Evolutionary conservation across 2,797 vertebrate species (phyloP), one percentile per base, ranked within the genome.

Genomic region (Tangara arthus): DNA sequence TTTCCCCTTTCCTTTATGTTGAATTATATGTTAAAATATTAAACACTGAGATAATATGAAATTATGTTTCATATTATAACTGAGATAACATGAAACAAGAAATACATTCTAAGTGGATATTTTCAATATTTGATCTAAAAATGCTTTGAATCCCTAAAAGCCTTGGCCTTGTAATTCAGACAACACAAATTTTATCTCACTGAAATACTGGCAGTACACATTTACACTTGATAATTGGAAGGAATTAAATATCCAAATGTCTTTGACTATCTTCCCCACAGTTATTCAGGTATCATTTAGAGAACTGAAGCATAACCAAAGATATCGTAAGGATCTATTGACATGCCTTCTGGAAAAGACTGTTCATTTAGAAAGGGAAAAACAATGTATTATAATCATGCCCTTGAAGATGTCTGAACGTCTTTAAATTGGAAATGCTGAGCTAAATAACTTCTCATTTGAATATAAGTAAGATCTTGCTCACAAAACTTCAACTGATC

Each of bases 291-390:
- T 16, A 63, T 65, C 61, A 10, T 69, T 93, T 47, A 63, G 89
- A 70, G 28, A 94, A 92, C 34, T 89, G 86, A 87, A 92, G 37
- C 55, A 53, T 90, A 87, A 80, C 63, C 39, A 70, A 90, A 93
- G 35, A 37, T 56, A 85, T 60, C 3, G 1, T 9, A 82, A 68
- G 24, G 5, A 8, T 83, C 30, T 80, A 66, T 66, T 92, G 60
- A 63, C 11, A 53, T 56, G 30, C 39, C 26, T 93, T 76, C 59
- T 52, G 53, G 37, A 80, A 95, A 89, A 89, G 15, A 69, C 22
- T 70, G 9, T 6, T 95, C 60, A 82, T 73, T 94, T 91, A 76
- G 30, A 83, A 80, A 68, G 21, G 2, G 49, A 21, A 88, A 20
- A 88, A 72, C 78, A 91, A 89, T 76, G 44, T 56, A 76, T 59